phyloP scores from a whole-genome alignment of 2,113 vertebrate species.

The Catagonus wagneri region DNA sequence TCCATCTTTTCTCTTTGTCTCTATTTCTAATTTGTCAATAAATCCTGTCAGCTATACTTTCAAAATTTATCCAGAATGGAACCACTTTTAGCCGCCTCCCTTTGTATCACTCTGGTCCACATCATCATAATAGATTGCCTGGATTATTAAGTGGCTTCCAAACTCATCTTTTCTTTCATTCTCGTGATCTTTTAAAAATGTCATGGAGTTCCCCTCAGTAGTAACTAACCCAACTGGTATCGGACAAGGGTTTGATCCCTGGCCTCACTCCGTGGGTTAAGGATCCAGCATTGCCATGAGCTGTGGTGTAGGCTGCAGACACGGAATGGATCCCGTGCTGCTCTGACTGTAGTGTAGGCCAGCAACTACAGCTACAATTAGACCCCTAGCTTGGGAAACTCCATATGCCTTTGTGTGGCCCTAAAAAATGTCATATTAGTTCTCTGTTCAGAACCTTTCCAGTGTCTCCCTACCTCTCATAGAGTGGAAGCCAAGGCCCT shows the following conservation, averaged over 20 bases:
- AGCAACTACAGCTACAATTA: too few species aligned
- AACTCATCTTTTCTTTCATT: neutral
- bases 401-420: too few species aligned
- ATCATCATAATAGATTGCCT: neutral
- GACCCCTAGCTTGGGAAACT: too few species aligned
- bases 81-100: neutral
- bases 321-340: too few species aligned
- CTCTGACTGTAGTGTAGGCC: too few species aligned
- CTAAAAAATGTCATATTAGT: neutral
- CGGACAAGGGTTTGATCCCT: too few species aligned
- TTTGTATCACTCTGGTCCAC: neutral
- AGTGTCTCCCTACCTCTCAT: neutral
- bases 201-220: neutral
- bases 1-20: neutral
- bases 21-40: neutral
- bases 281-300: too few species aligned
- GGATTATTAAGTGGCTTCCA: neutral
- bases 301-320: too few species aligned
- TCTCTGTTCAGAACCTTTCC: neutral
- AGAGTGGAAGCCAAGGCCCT: neutral
- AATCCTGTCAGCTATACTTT: neutral
- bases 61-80: neutral
- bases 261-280: too few species aligned
- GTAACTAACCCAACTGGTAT: too few species aligned
- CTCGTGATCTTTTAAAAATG: constrained; percentile 26